Base-by-base conservation (phyloP, 1,140 invertebrate species). In the Leptinotarsa defecta region DNA sequence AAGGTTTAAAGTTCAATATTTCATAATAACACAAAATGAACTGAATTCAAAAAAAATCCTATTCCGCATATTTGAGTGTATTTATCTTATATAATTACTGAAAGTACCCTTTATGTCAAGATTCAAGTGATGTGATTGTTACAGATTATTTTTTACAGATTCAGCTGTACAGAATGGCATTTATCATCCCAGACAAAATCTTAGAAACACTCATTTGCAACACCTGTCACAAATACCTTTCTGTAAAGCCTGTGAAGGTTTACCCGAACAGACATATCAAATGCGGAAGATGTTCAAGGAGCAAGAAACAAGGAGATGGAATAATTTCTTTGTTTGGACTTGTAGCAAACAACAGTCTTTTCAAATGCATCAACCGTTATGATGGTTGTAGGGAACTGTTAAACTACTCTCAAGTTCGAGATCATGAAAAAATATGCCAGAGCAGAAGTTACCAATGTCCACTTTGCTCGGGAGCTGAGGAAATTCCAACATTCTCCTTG, bases 271-370 rank as follows among this genome's bases (percentile, higher is more conserved):
- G 67, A 68, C 24, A 13, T 43, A 43, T 68, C 13, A 43, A 68
- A 68, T 68, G 67, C 34, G 67, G 67, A 68, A 68, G 67, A 68
- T 68, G 67, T 68, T 13, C 24, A 34, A 11, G 22, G 34, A 48
- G 11, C 34, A 68, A 68, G 19, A 68, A 68, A n/a, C 27, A 68
- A 43, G n/a, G 24, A 68, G 67, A 17, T 34, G 67, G 67, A n/a
- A 17, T 68, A 17, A 43, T 34, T 34, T 68, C 67, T 15, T 27
- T 68, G 5, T 68, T 34, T 13, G n/a, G 67, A 43, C 22, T 34
- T 13, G 34, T 68, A 17, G 34, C 34, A 34, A 27, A 68, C 6
- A 48, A 68, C 13, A 34, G 67, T 43, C 67, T 68, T 3, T 68
- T 43, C 34, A 65, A 65, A 65, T 65, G n/a, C 20, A 27, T 65